Evolutionary conservation across 2,888 invertebrate species (phyloP), one percentile per base, ranked within the genome.

Genomic region (Drosophila neutralis): DNA sequence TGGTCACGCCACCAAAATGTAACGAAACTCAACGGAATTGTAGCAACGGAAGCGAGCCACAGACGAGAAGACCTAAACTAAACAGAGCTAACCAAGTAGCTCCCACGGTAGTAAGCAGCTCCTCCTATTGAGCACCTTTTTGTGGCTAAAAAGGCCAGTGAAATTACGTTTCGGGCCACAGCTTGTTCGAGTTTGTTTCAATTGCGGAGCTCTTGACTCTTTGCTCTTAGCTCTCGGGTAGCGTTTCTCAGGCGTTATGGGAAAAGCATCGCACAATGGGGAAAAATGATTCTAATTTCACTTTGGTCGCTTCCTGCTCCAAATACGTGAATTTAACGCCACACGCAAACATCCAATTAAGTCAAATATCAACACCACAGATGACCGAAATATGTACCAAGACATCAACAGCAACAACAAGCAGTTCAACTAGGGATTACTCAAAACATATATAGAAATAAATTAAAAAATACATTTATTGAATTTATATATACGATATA

Each of bases 1-100:
- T 90, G 90, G 89, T 91, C 89, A 91, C 90, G 91, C 89, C 90
- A 89, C 85, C 85, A 85, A 64, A 69, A 67, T 53, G 38, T 58
- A 64, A 72, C 70, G 69, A 70, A 73, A 56, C 68, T 60, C 69
- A 83, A 75, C 73, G 53, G 87, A 89, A 79, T 87, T 83, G 88
- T 79, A 81, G 78, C 87, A 87, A 77, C 84, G 89, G 84, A 84
- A 87, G 87, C 83, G 59, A 67, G 45, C 57, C 63, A 59, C 45
- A 52, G 45, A 45, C 4, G 15, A 45, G 45, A 45, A 40, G 31
- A 63, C 31, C 29, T 15, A 21, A 42, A 35, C 53, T 38, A 10
- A 52, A 56, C 31, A 48, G 40, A 75, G 24, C 58, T 18, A 58
- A 27, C 51, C 64, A 73, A 77, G 77, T 77, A 80, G 89, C 90